phyloP scores from a whole-genome alignment of 2,888 invertebrate species.

The Chymomyza fuscimana region DNA sequence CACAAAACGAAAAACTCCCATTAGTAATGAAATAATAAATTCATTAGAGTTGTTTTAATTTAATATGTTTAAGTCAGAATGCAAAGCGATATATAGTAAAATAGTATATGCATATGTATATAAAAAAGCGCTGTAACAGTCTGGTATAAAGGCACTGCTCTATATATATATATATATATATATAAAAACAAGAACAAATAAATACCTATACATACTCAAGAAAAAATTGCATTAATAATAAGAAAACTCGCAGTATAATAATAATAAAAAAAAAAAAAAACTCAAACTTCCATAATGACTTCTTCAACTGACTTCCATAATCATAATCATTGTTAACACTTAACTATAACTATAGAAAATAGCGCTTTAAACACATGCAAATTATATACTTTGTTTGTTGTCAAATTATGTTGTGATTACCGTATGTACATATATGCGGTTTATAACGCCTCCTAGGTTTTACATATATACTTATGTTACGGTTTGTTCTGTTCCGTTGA shows the following conservation, averaged over 20 bases:
- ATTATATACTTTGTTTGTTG: conserved; percentile 31
- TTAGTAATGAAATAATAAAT: conserved; percentile 47
- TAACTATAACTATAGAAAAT: conserved; percentile 62
- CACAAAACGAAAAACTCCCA: background rate
- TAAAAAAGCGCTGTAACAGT: conserved; percentile 38
- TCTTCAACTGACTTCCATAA: conserved; percentile 73
- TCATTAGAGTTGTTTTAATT: conserved; percentile 72
- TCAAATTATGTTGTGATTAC: conserved; percentile 20
- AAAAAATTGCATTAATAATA: conserved; percentile 53
- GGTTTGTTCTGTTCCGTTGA: background rate
- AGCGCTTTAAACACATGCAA: conserved; percentile 53
- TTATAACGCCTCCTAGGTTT: background rate
- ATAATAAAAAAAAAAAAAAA: conserved; percentile 33
- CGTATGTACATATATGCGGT: background rate
- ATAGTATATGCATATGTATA: conserved; percentile 42
- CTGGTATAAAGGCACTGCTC: conserved; percentile 29
- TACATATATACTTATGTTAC: background rate
- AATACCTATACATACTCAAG: conserved; percentile 65
- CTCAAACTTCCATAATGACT: conserved; percentile 60
- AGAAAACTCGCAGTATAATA: conserved; percentile 51
- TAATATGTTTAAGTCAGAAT: conserved; percentile 58
- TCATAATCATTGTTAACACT: conserved; percentile 73
- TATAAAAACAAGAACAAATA: conserved; percentile 25
- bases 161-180: conserved; percentile 39
- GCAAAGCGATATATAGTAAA: conserved; percentile 35